Evolutionary conservation across 2,797 vertebrate species (phyloP).

Genomic region (Acrossocheilus fasciatus): DNA sequence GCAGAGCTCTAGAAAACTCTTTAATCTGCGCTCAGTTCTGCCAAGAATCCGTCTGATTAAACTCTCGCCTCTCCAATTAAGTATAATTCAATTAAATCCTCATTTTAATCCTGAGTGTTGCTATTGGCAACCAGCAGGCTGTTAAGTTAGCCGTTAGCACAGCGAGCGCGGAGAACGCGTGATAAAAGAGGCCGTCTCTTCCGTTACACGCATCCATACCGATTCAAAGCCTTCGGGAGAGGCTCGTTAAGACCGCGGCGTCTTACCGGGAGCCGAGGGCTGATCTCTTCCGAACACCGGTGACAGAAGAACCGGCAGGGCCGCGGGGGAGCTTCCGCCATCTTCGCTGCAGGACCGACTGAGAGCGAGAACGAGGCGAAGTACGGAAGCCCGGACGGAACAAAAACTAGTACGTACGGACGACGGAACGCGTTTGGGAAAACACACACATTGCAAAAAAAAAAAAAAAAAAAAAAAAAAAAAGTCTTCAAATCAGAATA

Average conservation of each 20-base stretch:
- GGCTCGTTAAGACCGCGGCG: too few relatives aligned
- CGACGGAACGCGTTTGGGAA: slow-evolving; percentile 22
- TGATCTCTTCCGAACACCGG: slow-evolving; percentile 90
- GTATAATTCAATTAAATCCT: neutral
- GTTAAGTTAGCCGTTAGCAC: slow-evolving; percentile 27
- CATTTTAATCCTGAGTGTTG: slow-evolving; percentile 41
- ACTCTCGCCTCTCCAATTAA: neutral
- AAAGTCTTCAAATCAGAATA: neutral
- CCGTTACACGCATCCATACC: neutral
- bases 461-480: too few relatives aligned
- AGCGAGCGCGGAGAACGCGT: neutral
- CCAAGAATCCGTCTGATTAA: neutral
- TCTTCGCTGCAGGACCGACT: slow-evolving; percentile 76
- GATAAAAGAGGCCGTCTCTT: neutral
- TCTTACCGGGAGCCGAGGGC: slow-evolving; percentile 90
- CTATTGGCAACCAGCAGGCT: slow-evolving; percentile 39
- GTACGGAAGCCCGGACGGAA: slow-evolving; percentile 70
- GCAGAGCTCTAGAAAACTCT: neutral
- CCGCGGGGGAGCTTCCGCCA: slow-evolving; percentile 92
- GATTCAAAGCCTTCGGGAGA: rapidly evolving
- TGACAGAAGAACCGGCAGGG: slow-evolving; percentile 93
- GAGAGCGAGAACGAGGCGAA: slow-evolving; percentile 54
- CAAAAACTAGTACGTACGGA: slow-evolving; percentile 59
- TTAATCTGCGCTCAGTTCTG: neutral
- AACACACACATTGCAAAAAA: neutral